Base-by-base conservation (phyloP, 2,797 vertebrate species). In the Lophius americanus region DNA sequence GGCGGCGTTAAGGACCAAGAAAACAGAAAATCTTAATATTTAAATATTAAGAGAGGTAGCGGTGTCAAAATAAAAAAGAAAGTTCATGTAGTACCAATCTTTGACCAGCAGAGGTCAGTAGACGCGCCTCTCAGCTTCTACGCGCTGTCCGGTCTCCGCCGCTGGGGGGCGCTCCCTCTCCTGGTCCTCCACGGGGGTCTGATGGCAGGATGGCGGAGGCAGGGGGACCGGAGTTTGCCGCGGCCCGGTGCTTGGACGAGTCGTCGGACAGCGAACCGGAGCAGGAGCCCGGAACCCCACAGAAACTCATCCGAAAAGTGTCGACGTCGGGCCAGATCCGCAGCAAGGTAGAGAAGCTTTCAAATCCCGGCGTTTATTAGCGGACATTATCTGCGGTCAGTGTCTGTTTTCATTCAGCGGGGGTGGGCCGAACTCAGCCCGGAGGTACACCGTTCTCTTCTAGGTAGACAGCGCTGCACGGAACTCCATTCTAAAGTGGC, bases 191-290 rank as follows among this genome's bases (percentile, higher is more conserved):
- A 39, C 77, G 53, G 87, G 82, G 83, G 71, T 82, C 81, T 84
- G 76, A 77, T 73, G 75, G 81, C 77, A 92, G 91, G 91, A 94
- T 94, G 94, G 93, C 92, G 93, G 89, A 86, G 87, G 87, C 92
- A 82, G 87, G 81, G 78, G 76, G 70, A 90, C 85, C 86, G 80
- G 93, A 88, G 85, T 91, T 91, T 80, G 87, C 89, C 70, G 89
- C 91, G 79, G 92, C 87, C 46, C 87, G 89, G 80, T 89, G 83
- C 68, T 80, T 76, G 73, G 96, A 97, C 66, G 96, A 97, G 81
- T 98, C 97, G n/a, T 98, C 96, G 55, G 96, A 98, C 83, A 98
- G 96, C 77, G 96, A 98, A 63, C 95, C 95, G 70, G 96, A 97
- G 84, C 96, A 96, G 59, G 96, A 98, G 87, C 95, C 95, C 49